Evolutionary conservation across 30 jellyfish, hydroid and myxozoan genomes (phyloP), one percentile per base, ranked within the genome.

Genomic region (Mastigias papua): DNA sequence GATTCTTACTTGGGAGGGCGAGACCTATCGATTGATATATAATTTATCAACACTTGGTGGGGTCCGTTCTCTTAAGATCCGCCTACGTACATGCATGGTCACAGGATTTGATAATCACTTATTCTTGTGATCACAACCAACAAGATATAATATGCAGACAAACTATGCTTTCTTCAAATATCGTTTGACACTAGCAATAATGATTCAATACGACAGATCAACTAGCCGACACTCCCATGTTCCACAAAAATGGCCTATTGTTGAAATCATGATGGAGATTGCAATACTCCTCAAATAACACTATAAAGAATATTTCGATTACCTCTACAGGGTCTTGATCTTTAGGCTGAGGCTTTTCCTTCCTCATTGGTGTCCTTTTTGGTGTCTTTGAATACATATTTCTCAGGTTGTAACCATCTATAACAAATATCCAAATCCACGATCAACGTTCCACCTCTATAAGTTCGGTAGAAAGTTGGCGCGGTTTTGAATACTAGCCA

Each of bases 251-350:
- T 5, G 67, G 67, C 67, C 67, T 51, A 51, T 4, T 2, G 5
- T 1, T 5, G 25, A 5, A 2, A 51, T 2, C 16, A 51, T 21
- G 25, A 51, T 5, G 60, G 60, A 6, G 60, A 16, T 6, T 8
- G 8, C 16, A 16, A 51, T 4, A 5, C n/a, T n/a, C n/a, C n/a
- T n/a, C n/a, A n/a, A n/a, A 16, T 23, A 21, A 51, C 17, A 13
- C 17, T 23, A 10, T 21, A 51, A 51, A 51, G 17, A 51, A 2
- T 10, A 17, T 4, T 1, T 0, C 22, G 35, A 60, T n/a, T 63
- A 88, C 97, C 95, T 91, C 97, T 4, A 91, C 90, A 3, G 97
- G 97, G 62, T 91, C 97, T 32, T 83, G 86, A 27, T 76, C 89
- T 66, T 67, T 91, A 31, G 95, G 78, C 37, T 79, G 78, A 8